Base-by-base conservation (phyloP, 2,113 vertebrate species). In the human (Homo sapiens) region DNA sequence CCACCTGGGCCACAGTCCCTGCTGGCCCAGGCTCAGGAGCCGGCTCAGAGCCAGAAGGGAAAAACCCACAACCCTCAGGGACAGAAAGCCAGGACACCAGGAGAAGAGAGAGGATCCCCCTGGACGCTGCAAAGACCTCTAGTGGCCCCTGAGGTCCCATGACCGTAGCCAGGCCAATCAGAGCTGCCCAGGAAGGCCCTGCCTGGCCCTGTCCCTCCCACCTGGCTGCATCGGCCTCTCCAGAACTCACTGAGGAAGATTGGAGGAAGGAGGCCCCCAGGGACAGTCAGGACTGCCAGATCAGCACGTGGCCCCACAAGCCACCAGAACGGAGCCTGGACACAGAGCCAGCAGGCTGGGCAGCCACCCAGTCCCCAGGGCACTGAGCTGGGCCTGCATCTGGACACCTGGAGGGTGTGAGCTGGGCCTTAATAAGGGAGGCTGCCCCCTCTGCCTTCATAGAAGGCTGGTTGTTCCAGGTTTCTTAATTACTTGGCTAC, bases 401-500 rank as follows among this genome's bases (percentile, higher is more conserved):
- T 52, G 45, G 76, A 20, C 17, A 35, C 45, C 76, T 40, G 48
- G 68, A 14, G 82, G 30, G 1, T 27, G 1, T 4, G 48, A 32
- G 27, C 22, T 55, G 32, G 64, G 18, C 32, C 9, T 16, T 3
- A n/a, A 4, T 27, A 12, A 57, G 78, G 8, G 20, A 40, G 35
- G 5, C 35, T 3, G 1, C 22, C 55, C 35, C 30, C 6, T 22
- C 30, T 32, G 64, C 40, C 12, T 85, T 59, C 92, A 17, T 6
- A 3, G n/a, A 50, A 23, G 38, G n/a, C n/a, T 8, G 23, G 16
- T 3, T 18, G 30, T 66, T 93, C 78, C 17, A 84, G 23, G 23
- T 32, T 86, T 81, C 55, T 61, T 79, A 81, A 81, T 38, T 5
- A 9, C 50, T 73, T 94, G 94, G 40, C 86, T 82, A 30, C 43